Evolutionary conservation across 2,797 vertebrate species (phyloP).

Genomic region (Lacerta bilineata): DNA sequence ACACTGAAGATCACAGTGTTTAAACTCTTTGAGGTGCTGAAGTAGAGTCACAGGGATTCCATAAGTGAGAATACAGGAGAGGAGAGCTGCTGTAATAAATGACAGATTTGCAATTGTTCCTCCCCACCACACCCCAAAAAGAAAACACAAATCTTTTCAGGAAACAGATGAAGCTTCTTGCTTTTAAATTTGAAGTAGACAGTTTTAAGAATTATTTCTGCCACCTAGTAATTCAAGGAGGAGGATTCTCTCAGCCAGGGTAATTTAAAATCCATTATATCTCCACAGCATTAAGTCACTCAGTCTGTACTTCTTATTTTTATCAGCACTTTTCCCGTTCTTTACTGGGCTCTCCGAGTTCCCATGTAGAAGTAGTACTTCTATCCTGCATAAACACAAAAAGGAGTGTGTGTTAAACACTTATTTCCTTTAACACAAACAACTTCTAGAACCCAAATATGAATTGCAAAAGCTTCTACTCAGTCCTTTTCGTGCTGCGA

Average conservation of each 20-base stretch:
- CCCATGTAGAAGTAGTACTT: slow-evolving; percentile 89
- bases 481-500: not conserved
- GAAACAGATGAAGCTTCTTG: not conserved
- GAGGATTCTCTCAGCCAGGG: not conserved
- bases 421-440: not conserved
- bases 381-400: slow-evolving; percentile 82
- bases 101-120: not conserved
- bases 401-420: not conserved
- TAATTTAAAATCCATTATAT: not conserved
- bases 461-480: not conserved
- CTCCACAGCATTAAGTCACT: not conserved
- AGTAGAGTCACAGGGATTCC: not conserved
- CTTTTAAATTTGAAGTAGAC: not conserved
- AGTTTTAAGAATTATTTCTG: not conserved
- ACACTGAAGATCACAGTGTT: too few species aligned
- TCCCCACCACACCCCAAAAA: not conserved
- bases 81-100: not conserved
- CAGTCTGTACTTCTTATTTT: not conserved
- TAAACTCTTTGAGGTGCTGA: not conserved
- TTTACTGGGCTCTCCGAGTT: slow-evolving; percentile 75
- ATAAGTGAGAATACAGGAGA: not conserved
- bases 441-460: not conserved
- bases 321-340: slow-evolving; percentile 49
- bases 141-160: not conserved
- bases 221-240: not conserved